These are phyloP conservation scores for Agrypnia vestita DNA, from an alignment of 1,140 invertebrate genomes.

Conservation along the genomic window DNA sequence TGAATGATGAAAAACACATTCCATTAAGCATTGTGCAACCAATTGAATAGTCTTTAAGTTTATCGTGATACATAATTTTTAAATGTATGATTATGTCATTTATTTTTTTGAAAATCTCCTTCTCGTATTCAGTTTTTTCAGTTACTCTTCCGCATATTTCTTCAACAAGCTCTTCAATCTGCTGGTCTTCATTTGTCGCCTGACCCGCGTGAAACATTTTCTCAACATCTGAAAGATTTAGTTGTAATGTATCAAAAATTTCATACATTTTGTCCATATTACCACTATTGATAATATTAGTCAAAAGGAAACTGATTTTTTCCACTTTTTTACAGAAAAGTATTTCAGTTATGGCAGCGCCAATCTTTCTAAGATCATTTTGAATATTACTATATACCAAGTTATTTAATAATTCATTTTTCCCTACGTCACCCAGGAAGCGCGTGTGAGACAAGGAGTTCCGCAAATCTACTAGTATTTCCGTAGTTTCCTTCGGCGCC, in stretches of 20 bases:
- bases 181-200: not conserved
- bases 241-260: not conserved
- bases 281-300: not conserved
- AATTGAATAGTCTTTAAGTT: not conserved
- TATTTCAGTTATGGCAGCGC: not conserved
- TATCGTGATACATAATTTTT: not conserved
- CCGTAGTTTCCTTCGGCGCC: not conserved
- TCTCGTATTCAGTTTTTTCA: not conserved
- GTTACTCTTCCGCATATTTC: not conserved
- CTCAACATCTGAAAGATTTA: not conserved
- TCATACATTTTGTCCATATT: not conserved
- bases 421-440: too few relatives aligned
- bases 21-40: not conserved
- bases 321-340: not conserved
- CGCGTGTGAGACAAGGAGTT: not conserved
- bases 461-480: not conserved
- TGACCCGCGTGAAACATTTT: not conserved
- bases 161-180: not conserved
- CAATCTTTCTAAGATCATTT: slow-evolving; percentile 5
- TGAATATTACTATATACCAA: not conserved
- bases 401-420: not conserved
- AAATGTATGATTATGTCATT: not conserved
- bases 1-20: not conserved
- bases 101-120: not conserved
- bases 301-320: not conserved